A percentile compares a stretch with the other conserved stretches of the same genome.
These are phyloP conservation scores for Branchipolynoe longqiensis DNA, from an alignment of 2,888 invertebrate genomes.

Conservation along the genomic window DNA sequence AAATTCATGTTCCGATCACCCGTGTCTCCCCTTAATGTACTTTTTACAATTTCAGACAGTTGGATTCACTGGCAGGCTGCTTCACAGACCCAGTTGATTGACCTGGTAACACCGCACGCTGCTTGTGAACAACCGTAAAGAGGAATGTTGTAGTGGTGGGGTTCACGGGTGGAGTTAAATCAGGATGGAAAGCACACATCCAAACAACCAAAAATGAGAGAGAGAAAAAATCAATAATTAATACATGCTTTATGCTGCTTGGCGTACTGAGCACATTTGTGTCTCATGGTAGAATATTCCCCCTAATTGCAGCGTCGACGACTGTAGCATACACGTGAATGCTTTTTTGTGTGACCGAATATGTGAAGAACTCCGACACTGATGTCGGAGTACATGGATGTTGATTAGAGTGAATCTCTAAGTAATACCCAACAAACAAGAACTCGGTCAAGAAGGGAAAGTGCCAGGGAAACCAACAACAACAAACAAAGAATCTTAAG, in stretches of 20 bases:
- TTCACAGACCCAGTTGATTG: background rate
- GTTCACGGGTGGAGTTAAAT: background rate
- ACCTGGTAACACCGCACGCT: background rate
- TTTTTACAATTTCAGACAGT: background rate
- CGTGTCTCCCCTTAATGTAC: too few species aligned
- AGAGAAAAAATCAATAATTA: background rate
- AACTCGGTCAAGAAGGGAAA: background rate
- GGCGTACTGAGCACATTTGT: background rate
- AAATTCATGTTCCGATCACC: too few species aligned
- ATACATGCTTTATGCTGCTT: background rate
- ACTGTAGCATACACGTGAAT: too few species aligned
- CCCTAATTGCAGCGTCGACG: slow-evolving; percentile 43
- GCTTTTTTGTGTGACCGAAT: too few species aligned
- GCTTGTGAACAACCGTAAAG: slow-evolving; percentile 10
- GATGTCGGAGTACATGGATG: too few species aligned
- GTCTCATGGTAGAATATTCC: background rate
- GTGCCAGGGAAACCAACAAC: too few species aligned
- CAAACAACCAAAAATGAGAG: slow-evolving; percentile 11
- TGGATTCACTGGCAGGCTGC: slow-evolving; percentile 4
- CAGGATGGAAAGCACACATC: background rate
- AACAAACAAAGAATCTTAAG: background rate
- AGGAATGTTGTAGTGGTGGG: background rate
- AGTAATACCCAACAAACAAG: too few species aligned
- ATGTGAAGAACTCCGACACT: too few species aligned
- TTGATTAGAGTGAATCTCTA: too few species aligned